phyloP scores from a whole-genome alignment of 2,888 invertebrate species.

The Rhagonycha lutea region DNA sequence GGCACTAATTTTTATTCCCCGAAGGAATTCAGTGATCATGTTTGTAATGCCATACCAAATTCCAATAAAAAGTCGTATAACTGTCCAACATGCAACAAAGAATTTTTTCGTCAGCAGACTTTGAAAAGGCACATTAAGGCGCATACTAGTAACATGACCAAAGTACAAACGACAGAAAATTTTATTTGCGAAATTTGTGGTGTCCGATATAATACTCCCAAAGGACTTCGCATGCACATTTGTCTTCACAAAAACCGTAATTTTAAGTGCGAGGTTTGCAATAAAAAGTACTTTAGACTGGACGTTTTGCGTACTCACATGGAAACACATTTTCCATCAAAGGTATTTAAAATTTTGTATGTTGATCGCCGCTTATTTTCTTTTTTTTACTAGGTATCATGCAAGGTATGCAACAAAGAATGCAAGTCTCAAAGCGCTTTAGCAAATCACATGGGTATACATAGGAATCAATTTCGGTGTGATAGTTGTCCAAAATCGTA shows the following conservation, averaged over 20 bases:
- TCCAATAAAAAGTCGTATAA: conserved; percentile 26
- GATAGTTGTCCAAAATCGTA: conserved; percentile 35
- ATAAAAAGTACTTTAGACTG: conserved; percentile 37
- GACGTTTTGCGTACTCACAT: conserved; percentile 35
- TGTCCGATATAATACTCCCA: conserved; percentile 50
- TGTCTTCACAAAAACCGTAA: conserved; percentile 45
- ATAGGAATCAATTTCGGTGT: conserved; percentile 35
- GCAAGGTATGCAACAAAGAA: conserved; percentile 17
- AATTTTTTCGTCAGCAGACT: conserved; percentile 39
- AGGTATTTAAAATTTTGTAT: conserved; percentile 9
- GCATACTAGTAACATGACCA: conserved; percentile 31
- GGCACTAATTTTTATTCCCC: conserved; percentile 38
- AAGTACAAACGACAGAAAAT: conserved; percentile 22
- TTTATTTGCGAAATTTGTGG: conserved; percentile 58
- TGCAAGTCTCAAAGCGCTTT: conserved; percentile 7
- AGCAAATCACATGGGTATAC: conserved; percentile 9
- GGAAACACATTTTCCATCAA: conserved; percentile 21
- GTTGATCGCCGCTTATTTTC: background rate
- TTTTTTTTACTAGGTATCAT: conserved; percentile 6
- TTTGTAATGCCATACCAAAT: conserved; percentile 33
- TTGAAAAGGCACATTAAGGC: conserved; percentile 42
- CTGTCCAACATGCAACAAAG: conserved; percentile 43
- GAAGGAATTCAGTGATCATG: conserved; percentile 41
- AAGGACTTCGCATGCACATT: conserved; percentile 57
- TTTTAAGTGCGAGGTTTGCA: conserved; percentile 36